Percentiles rank a stretch among this genome's conserved stretches.
phyloP scores from a whole-genome alignment of 2,797 vertebrate genomes.

The Amniataba percoides region DNA sequence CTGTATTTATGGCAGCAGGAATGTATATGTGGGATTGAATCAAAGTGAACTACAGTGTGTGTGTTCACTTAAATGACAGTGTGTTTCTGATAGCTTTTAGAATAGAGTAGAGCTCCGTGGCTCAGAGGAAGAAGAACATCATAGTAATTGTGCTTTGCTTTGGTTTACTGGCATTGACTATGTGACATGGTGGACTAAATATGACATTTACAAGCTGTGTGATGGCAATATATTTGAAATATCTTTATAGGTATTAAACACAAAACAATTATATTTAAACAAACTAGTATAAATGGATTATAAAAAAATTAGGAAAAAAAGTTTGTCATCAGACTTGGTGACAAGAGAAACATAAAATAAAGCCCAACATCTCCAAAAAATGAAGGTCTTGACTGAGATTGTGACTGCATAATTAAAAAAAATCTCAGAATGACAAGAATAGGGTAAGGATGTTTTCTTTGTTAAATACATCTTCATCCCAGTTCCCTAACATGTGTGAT shows the following conservation, averaged over 20 bases:
- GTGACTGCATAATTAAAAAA: neutral
- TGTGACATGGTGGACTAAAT: neutral
- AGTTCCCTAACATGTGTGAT: slow-evolving; percentile 9
- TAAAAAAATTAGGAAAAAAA: neutral
- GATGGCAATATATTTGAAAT: neutral
- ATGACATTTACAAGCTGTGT: neutral
- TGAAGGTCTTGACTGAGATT: no score
- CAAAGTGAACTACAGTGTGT: neutral
- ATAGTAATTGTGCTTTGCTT: neutral
- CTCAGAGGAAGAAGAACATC: slow-evolving; percentile 2
- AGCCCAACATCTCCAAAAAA: no score
- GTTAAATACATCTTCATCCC: neutral
- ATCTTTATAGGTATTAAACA: neutral
- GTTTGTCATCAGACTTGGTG: neutral
- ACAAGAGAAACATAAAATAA: neutral
- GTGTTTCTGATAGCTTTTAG: neutral
- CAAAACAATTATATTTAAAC: neutral
- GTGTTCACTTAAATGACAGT: neutral
- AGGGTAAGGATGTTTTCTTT: neutral
- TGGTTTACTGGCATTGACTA: neutral
- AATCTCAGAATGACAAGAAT: neutral
- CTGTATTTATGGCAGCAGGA: neutral
- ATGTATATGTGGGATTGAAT: no score
- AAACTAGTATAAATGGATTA: neutral
- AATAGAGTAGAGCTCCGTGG: neutral